phyloP scores from a whole-genome alignment of 1,140 invertebrate genomes.

The Drosophila albomicans region DNA sequence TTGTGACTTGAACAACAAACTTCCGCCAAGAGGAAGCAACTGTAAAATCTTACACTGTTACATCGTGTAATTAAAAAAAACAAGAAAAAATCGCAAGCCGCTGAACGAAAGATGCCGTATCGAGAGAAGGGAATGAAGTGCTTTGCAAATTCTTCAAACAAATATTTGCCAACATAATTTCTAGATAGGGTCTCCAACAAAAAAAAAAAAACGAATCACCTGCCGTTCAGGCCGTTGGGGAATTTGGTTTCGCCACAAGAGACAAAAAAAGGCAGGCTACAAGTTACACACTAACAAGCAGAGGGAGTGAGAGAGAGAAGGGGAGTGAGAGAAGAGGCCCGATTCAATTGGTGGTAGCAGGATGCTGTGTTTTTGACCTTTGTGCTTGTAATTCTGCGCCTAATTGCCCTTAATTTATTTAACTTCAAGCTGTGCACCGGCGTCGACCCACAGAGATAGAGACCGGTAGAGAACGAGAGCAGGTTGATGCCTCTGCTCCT shows the following conservation, averaged over 20 bases:
- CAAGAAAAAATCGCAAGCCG: conserved; percentile 41
- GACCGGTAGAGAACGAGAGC: neutral
- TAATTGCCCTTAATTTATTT: conserved; percentile 83
- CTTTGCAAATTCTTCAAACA: conserved; percentile 42
- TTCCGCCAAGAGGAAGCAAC: conserved; percentile 64
- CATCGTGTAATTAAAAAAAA: conserved; percentile 69
- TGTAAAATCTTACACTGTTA: conserved; percentile 63
- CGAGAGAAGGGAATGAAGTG: neutral
- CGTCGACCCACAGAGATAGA: neutral
- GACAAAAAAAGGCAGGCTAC: neutral
- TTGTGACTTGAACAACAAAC: conserved; percentile 44
- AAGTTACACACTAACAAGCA: too few relatives aligned
- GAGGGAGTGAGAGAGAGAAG: too few relatives aligned
- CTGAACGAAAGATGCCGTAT: conserved; percentile 24
- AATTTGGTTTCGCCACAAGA: neutral
- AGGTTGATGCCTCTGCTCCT: neutral
- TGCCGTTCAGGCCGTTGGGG: conserved; percentile 31
- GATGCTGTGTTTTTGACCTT: conserved; percentile 54
- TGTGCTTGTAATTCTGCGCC: conserved; percentile 71
- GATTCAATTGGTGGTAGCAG: conserved; percentile 20
- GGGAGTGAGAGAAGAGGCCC: neutral
- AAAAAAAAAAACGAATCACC: conserved; percentile 45
- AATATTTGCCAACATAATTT: conserved; percentile 64
- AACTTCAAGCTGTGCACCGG: conserved; percentile 76
- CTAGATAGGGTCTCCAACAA: conserved; percentile 27